Conservation (phyloP, 2,797 vertebrate species). For the Lepilemur ruficaudatus region DNA sequence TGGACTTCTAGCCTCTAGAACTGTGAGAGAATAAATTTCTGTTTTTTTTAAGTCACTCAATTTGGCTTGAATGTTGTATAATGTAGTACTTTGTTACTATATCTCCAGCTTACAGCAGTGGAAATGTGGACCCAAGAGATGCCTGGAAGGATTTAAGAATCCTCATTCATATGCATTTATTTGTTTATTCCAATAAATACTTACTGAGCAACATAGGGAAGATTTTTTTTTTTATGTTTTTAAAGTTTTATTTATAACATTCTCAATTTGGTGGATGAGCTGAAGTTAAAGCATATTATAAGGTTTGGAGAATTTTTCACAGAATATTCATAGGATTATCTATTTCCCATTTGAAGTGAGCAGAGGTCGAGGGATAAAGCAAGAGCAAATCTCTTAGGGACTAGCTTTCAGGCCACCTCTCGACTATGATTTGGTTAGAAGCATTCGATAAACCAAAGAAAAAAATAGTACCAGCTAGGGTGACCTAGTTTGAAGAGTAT, state of each 20-base stretch:
- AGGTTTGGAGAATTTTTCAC: background rate
- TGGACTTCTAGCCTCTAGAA: background rate
- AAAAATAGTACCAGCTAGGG: background rate
- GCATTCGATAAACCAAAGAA: background rate
- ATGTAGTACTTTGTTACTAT: background rate
- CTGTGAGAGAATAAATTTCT: background rate
- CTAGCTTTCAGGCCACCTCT: background rate
- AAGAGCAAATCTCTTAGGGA: background rate
- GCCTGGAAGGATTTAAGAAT: background rate
- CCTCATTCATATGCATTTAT: background rate
- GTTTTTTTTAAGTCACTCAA: too few relatives aligned
- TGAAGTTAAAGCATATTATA: background rate
- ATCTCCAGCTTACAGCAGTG: background rate
- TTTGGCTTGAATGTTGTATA: too few relatives aligned
- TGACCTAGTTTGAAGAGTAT: background rate
- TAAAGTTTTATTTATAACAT: background rate
- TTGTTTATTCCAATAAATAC: background rate
- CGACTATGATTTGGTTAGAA: conserved; percentile 13
- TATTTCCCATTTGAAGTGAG: background rate
- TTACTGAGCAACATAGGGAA: background rate
- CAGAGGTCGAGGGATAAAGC: background rate
- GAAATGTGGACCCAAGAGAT: background rate
- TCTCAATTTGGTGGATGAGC: background rate
- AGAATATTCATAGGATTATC: background rate
- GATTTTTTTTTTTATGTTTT: background rate